These are phyloP conservation scores for Eclectus roratus DNA, from an alignment of 2,113 vertebrate genomes.

Conservation along the genomic window DNA sequence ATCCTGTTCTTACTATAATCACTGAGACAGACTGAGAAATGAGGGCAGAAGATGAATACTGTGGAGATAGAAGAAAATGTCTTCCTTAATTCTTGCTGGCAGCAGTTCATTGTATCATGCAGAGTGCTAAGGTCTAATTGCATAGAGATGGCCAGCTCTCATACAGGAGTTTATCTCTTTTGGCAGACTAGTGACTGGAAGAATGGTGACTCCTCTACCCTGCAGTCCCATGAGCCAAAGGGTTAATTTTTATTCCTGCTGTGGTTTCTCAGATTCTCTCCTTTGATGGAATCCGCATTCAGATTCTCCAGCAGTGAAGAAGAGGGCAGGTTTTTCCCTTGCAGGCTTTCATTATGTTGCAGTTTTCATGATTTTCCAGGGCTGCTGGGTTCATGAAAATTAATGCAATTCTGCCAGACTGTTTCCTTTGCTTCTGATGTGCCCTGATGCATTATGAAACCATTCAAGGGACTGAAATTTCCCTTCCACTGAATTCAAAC, in stretches of 20 bases:
- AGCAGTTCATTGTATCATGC: slow-evolving; percentile 39
- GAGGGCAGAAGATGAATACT: slow-evolving; percentile 15
- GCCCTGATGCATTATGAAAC: slow-evolving; percentile 71
- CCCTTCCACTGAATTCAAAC: slow-evolving; percentile 34
- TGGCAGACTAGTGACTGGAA: slow-evolving; percentile 12
- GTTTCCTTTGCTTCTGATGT: slow-evolving; percentile 64
- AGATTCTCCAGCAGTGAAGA: slow-evolving; percentile 66
- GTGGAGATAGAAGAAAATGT: slow-evolving; percentile 28
- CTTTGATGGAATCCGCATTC: slow-evolving; percentile 65
- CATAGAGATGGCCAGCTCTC: slow-evolving; percentile 20
- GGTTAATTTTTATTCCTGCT: slow-evolving; percentile 56
- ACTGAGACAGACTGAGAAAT: slow-evolving; percentile 21
- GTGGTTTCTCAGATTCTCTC: background rate
- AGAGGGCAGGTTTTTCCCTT: slow-evolving; percentile 72
- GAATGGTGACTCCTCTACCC: background rate
- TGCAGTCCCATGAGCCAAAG: slow-evolving; percentile 29
- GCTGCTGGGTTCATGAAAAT: slow-evolving; percentile 74
- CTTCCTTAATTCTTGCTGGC: slow-evolving; percentile 55
- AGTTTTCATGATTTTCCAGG: slow-evolving; percentile 72
- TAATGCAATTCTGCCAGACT: slow-evolving; percentile 73
- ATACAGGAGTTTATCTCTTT: slow-evolving; percentile 26
- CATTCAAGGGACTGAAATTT: slow-evolving; percentile 60
- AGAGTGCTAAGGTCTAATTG: slow-evolving; percentile 47
- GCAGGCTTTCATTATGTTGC: slow-evolving; percentile 73
- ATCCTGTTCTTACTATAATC: background rate